A percentile compares a stretch with the other conserved stretches of the same genome.
These are phyloP conservation scores for Leucopsar rothschildi DNA, from an alignment of 2,113 vertebrate genomes.

Conservation along the genomic window DNA sequence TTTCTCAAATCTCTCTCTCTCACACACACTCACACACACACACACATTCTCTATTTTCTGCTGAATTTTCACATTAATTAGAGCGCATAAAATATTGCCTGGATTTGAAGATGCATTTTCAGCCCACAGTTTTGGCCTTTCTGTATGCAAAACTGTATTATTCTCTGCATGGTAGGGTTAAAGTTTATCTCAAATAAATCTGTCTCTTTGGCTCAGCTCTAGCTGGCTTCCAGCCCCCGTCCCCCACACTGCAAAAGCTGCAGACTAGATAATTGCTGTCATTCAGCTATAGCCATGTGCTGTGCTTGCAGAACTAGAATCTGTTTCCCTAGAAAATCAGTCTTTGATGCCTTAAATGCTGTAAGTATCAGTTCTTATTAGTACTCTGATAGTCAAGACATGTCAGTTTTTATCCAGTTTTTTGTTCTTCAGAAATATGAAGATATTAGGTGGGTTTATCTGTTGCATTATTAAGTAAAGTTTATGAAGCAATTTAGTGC, in stretches of 20 bases:
- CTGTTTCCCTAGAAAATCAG: background rate
- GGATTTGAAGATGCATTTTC: background rate
- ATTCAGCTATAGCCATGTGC: background rate
- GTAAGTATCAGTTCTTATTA: background rate
- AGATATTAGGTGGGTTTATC: background rate
- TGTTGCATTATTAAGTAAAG: background rate
- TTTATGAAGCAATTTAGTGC: background rate
- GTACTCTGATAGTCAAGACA: background rate
- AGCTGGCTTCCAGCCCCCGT: background rate
- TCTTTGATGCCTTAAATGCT: background rate
- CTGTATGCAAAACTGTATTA: background rate
- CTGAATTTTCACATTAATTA: background rate
- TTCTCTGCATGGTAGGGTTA: background rate
- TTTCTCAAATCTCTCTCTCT: background rate
- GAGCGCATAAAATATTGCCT: background rate
- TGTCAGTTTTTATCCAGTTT: background rate
- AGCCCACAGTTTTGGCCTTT: background rate
- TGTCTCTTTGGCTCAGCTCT: background rate
- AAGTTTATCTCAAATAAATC: slow-evolving; percentile 40
- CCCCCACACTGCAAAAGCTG: background rate
- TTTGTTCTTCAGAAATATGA: background rate
- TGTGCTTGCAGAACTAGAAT: background rate
- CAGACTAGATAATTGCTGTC: slow-evolving; percentile 14
- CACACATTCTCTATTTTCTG: background rate
- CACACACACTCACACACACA: background rate